A percentile compares a stretch with the other conserved stretches of the same genome.
phyloP scores from a whole-genome alignment of 2,888 invertebrate genomes.

The Hedychridium roseum region DNA sequence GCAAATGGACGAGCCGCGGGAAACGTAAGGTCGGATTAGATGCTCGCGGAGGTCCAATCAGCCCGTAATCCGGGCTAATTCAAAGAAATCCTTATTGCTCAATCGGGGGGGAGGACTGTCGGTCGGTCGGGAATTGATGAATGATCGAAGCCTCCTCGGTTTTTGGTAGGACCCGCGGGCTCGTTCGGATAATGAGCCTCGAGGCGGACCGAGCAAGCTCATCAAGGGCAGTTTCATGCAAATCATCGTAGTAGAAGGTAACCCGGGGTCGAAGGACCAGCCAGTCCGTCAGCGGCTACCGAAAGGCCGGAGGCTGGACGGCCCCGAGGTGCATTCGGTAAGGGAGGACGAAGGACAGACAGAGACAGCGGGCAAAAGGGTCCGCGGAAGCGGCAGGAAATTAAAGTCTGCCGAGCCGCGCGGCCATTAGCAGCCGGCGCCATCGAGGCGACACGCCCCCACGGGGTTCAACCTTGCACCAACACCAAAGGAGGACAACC shows the following conservation, averaged over 20 bases:
- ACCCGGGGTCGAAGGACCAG: constrained; percentile 23
- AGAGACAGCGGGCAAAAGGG: constrained; percentile 59
- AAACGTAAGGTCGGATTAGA: too few relatives aligned
- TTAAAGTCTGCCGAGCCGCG: constrained; percentile 65
- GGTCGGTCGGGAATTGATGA: too few relatives aligned
- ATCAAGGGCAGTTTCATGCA: constrained; percentile 49
- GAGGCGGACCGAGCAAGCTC: constrained; percentile 38
- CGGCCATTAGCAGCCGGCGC: constrained; percentile 65
- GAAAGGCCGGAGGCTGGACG: constrained; percentile 41
- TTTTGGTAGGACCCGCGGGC: neutral
- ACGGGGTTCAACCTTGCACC: constrained; percentile 57
- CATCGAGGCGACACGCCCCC: constrained; percentile 64
- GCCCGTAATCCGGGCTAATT: too few relatives aligned
- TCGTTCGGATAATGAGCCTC: constrained; percentile 44
- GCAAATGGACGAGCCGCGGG: too few relatives aligned
- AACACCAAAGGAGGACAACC: constrained; percentile 50
- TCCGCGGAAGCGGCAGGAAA: constrained; percentile 65
- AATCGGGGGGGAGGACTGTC: too few relatives aligned
- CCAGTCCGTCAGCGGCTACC: constrained; percentile 39
- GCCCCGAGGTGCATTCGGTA: constrained; percentile 49
- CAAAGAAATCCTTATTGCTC: too few relatives aligned
- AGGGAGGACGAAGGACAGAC: constrained; percentile 8
- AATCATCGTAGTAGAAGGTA: constrained; percentile 41
- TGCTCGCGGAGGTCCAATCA: too few relatives aligned
- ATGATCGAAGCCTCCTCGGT: too few relatives aligned